Evolutionary conservation across 1,140 invertebrate genomes (phyloP), one percentile per base, ranked within the genome.

Genomic region (Kradibia gibbosae): DNA sequence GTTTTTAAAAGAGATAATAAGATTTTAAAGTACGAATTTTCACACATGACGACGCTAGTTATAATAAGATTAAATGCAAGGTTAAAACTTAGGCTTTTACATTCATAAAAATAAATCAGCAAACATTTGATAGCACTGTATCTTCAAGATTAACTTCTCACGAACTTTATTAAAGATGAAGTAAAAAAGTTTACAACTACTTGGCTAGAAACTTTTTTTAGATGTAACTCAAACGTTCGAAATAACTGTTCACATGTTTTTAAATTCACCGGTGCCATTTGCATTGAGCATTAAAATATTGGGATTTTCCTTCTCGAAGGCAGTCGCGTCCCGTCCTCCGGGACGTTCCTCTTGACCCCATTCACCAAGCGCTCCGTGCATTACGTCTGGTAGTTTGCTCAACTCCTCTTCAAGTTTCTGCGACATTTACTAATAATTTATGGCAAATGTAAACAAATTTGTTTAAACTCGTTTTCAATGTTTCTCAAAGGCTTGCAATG

Each of bases 291-390:
- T 93, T 4, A 95, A 91, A 87, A 96, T 95, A 88, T 96, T 95
- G 15, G 95, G 95, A 91, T 96, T 95, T 89, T 95, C 95, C 85
- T 94, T 94, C 89, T 95, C 95, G 85, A 96, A 95, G 71, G 95
- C 93, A 7, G 94, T 95, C 20, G 94, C 94, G 83, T 95, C 94
- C 83, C 94, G 90, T 57, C 90, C 90, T 71, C 91, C 91, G 75
- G 93, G 93, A 57, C 94, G 88, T 86, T 95, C 94, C 84, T 94
- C 93, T 86, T 94, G 93, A 34, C 94, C 94, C 94, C 94, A 95
- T 91, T 95, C 95, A 55, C 92, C 94, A 86, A 88, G 92, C 87
- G 92, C 90, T 45, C 88, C 93, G 25, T 93, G 94, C 91, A 95
- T 95, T 62, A 95, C 94, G 87, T 96, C 95, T 17, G 94, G 93